Base-by-base conservation (phyloP, 2,888 invertebrate species). In the Carcina quercana region DNA sequence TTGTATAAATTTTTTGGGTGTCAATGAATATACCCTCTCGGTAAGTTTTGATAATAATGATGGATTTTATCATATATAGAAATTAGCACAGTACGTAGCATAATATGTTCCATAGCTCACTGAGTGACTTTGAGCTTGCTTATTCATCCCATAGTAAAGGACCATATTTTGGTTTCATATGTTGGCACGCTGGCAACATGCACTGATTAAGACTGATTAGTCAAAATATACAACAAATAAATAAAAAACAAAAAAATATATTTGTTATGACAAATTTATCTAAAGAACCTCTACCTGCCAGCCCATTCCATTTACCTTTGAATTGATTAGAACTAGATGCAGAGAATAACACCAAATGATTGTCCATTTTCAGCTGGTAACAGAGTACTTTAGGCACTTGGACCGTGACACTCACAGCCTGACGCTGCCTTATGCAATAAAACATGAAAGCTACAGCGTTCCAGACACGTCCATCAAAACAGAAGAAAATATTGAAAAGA, bases 311-410 rank as follows among this genome's bases (percentile, higher is more conserved):
- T 17, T 7, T 17, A 7, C 17, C 17, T 7, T 5, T 5, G 17
- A 5, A 5, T 5, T 7, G 5, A 17, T 5, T 17, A 17, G 7
- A 17, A 17, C 5, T 2, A 3, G 19, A n/a, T 2, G 19, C 7
- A 1, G 19, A 8, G 3, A 3, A 1, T 6, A 19, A 3, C 6
- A 21, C 6, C 21, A 21, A 21, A 21, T n/a, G 5, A 21, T 20
- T 20, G 5, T 22, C 22, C 14, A 15, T 10, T 45, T 43, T 24
- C 53, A 64, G 64, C 19, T 59, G 1, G 45, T 53, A 0, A 42
- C 45, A 5, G 35, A 42, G 0, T 41, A 52, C 3, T 39, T 61
- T 4, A 37, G 43, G 8, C 36, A 35, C 1, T 38, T 62, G 21
- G 29, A 36, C 19, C 25, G 32, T 3, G 21, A 26, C 14, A 13